phyloP scores from a whole-genome alignment of 2,113 vertebrate species.

The Bucco capensis region DNA sequence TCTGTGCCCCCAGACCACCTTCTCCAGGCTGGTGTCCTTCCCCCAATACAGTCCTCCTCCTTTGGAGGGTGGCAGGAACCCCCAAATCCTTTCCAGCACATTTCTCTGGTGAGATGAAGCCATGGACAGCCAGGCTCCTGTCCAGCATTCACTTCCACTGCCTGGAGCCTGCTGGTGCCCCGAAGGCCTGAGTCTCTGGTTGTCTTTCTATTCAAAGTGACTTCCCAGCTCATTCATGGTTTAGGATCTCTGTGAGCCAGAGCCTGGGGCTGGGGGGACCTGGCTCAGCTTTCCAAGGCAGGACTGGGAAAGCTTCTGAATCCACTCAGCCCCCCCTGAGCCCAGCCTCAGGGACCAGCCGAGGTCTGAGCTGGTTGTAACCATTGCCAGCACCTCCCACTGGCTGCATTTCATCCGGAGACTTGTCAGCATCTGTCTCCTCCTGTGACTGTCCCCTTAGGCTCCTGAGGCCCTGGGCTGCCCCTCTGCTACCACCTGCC shows the following conservation, averaged over 20 bases:
- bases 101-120: fast-evolving
- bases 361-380: neutral
- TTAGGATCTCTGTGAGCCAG: neutral
- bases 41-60: neutral
- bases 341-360: fast-evolving
- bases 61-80: neutral
- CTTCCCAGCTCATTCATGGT: neutral
- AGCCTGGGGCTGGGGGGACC: neutral
- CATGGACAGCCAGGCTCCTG: neutral
- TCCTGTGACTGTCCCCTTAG: neutral
- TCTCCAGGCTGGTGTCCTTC: neutral
- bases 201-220: neutral
- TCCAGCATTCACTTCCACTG: fast-evolving
- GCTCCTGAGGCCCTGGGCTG: neutral
- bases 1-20: neutral
- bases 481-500: conserved; percentile 16
- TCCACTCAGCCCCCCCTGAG: neutral
- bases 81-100: neutral
- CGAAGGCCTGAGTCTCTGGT: neutral
- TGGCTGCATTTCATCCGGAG: neutral
- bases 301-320: neutral
- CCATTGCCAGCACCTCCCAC: neutral
- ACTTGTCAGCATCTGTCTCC: conserved; percentile 14
- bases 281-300: neutral
- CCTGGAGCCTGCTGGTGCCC: neutral